phyloP scores from a whole-genome alignment of 1,140 invertebrate species.

The Drosophila mauritiana region DNA sequence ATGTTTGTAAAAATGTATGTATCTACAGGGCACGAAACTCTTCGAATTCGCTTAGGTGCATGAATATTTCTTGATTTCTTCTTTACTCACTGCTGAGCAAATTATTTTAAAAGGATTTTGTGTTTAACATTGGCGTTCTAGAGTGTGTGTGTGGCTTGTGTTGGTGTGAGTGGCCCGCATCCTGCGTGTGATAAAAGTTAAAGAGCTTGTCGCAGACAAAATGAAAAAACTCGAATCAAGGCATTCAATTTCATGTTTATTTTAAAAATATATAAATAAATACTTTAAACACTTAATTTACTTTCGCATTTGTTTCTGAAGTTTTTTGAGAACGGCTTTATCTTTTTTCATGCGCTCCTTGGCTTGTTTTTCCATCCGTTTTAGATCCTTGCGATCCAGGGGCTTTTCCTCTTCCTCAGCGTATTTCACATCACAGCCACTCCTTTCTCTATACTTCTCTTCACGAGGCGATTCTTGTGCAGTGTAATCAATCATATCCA shows the following conservation, averaged over 20 bases:
- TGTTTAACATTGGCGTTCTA: slow-evolving; percentile 43
- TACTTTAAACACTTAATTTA: not conserved
- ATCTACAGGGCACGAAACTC: slow-evolving; percentile 9
- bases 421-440: not conserved
- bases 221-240: not conserved
- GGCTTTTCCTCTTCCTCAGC: slow-evolving; percentile 10
- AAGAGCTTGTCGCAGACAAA: slow-evolving; percentile 41
- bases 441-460: not conserved
- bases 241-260: not conserved
- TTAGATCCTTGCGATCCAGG: slow-evolving; percentile 16
- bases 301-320: slow-evolving; percentile 21
- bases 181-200: slow-evolving; percentile 51
- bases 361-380: slow-evolving; percentile 18
- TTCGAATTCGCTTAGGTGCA: not conserved
- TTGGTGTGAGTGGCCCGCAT: slow-evolving; percentile 20
- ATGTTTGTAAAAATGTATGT: not conserved
- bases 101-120: slow-evolving; percentile 81
- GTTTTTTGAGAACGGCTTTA: slow-evolving; percentile 18
- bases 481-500: slow-evolving; percentile 32
- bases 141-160: slow-evolving; percentile 6
- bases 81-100: slow-evolving; percentile 38
- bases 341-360: slow-evolving; percentile 29
- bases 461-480: not conserved
- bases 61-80: slow-evolving; percentile 29
- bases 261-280: no score